These are phyloP conservation scores for Rynchops niger DNA, from an alignment of 2,113 vertebrate genomes.

Conservation along the genomic window DNA sequence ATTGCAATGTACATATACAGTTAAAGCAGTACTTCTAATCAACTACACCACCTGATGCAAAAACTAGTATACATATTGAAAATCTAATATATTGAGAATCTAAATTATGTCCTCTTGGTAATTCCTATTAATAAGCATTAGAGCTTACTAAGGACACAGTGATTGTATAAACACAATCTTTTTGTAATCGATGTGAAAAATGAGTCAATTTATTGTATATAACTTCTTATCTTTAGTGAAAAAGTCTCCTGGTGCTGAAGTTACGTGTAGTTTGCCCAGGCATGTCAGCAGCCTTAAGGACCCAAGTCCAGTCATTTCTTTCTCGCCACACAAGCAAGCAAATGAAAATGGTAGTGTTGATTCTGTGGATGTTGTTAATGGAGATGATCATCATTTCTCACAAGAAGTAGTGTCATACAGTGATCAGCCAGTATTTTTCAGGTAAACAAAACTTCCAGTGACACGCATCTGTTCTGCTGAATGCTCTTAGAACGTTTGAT, in stretches of 20 bases:
- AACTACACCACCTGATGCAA: background rate
- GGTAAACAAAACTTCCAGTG: constrained; percentile 70
- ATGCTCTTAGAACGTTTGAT: background rate
- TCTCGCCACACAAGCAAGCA: constrained; percentile 82
- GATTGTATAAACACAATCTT: background rate
- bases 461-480: background rate
- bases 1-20: background rate
- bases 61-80: background rate
- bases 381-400: constrained; percentile 64
- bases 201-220: background rate
- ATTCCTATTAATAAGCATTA: background rate
- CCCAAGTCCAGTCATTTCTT: constrained; percentile 88
- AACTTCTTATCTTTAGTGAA: constrained; percentile 68
- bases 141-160: background rate
- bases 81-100: background rate
- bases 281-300: constrained; percentile 78
- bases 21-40: background rate
- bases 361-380: constrained; percentile 55
- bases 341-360: constrained; percentile 74
- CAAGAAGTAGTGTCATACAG: constrained; percentile 72
- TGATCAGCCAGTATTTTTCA: constrained; percentile 95
- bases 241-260: constrained; percentile 83
- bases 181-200: background rate
- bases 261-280: constrained; percentile 89
- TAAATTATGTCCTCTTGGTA: background rate